Conservation (phyloP, 2,888 invertebrate species). For the Rotaria socialis region DNA sequence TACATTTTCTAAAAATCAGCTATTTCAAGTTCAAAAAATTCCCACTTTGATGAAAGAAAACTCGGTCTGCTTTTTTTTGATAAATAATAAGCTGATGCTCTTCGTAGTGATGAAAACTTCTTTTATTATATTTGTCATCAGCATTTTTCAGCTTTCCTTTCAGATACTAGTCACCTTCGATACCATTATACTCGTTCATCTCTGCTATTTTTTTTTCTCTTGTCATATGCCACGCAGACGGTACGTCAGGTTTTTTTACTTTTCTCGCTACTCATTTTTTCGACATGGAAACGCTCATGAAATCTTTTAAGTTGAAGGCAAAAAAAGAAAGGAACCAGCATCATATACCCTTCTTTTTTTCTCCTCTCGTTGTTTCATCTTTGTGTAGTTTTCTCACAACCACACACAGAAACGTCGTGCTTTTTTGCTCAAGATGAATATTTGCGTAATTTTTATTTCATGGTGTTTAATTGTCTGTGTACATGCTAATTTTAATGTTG, state of each 20-base stretch:
- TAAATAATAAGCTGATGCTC: no score
- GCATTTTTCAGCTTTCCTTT: background rate
- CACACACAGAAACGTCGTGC: background rate
- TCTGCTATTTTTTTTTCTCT: background rate
- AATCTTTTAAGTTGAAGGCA: background rate
- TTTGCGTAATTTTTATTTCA: background rate
- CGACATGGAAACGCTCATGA: background rate
- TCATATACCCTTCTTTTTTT: background rate
- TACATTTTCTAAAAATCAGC: no score
- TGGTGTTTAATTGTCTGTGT: background rate
- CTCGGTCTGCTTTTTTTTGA: no score
- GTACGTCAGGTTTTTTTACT: background rate
- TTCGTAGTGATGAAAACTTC: no score
- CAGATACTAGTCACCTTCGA: background rate
- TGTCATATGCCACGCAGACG: background rate
- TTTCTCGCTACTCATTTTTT: background rate
- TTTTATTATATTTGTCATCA: background rate
- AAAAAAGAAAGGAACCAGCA: background rate
- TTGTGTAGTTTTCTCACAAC: background rate
- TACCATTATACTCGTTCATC: background rate
- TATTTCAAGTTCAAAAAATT: no score
- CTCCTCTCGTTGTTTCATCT: background rate
- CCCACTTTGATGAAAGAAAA: no score
- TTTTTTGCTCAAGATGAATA: background rate
- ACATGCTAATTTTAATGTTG: background rate